Conservation (phyloP, 1,140 invertebrate species). For the Trichonephila clavipes region DNA sequence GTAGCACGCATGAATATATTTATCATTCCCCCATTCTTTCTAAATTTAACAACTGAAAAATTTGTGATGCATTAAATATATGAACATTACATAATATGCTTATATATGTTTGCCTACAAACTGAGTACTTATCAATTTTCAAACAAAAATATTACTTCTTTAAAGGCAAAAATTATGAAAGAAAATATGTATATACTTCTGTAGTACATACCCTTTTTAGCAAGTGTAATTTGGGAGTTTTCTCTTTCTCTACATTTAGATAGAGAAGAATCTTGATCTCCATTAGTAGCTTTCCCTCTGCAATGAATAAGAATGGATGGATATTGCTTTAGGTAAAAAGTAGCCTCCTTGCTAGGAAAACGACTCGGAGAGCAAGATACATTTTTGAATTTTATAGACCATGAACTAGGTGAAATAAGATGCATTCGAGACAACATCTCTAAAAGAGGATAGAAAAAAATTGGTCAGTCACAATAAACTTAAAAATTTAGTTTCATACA, state of each 20-base stretch:
- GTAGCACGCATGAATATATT: too few relatives aligned
- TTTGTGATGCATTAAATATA: too few relatives aligned
- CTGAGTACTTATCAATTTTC: too few relatives aligned
- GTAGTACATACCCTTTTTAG: conserved; percentile 56
- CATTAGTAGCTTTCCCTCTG: conserved; percentile 43
- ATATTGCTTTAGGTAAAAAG: not conserved
- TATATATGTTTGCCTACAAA: too few relatives aligned
- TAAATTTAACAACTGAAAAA: too few relatives aligned
- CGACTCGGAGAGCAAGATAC: not conserved
- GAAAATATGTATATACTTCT: too few relatives aligned
- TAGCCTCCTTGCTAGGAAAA: not conserved
- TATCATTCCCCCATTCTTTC: too few relatives aligned
- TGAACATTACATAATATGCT: too few relatives aligned
- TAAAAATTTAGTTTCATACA: not conserved
- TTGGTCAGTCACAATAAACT: not conserved
- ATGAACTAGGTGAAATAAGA: not conserved
- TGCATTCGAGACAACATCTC: conserved; percentile 33
- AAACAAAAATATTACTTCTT: too few relatives aligned
- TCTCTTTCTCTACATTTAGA: conserved; percentile 34
- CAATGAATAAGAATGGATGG: conserved; percentile 42
- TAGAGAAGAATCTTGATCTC: conserved; percentile 53
- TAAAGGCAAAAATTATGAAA: not conserved
- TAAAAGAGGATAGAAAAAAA: not conserved
- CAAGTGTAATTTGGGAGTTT: conserved; percentile 55
- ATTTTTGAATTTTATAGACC: conserved; percentile 30